Conservation (phyloP, 2,888 invertebrate genomes). For the Cacoxenus indagator region DNA sequence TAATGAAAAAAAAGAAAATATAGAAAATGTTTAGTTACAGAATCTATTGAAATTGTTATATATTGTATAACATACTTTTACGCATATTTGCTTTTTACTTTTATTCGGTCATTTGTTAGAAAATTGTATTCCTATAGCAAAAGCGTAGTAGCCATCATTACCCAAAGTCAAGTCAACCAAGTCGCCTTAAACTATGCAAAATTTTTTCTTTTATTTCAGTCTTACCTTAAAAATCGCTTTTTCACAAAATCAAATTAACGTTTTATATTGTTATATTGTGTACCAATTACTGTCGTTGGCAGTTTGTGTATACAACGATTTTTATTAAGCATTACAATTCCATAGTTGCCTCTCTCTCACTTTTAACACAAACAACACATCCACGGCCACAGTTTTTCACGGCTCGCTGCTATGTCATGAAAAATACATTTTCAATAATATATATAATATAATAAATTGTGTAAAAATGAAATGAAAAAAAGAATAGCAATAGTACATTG, state of each 20-base stretch:
- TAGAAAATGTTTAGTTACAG: too few relatives aligned
- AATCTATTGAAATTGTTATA: too few relatives aligned
- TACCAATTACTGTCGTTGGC: slow-evolving; percentile 58
- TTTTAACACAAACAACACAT: neutral
- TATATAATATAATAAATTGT: slow-evolving; percentile 60
- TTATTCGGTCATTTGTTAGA: too few relatives aligned
- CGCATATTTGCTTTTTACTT: too few relatives aligned
- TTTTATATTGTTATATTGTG: slow-evolving; percentile 61
- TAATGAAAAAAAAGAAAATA: too few relatives aligned
- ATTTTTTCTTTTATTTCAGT: neutral
- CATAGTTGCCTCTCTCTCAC: neutral
- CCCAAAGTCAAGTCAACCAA: neutral
- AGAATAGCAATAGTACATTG: neutral
- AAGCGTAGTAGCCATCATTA: too few relatives aligned
- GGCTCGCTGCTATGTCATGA: slow-evolving; percentile 51
- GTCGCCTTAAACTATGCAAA: neutral
- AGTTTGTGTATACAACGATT: slow-evolving; percentile 42
- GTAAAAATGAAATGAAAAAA: slow-evolving; percentile 7
- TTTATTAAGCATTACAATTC: slow-evolving; percentile 25
- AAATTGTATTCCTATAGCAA: too few relatives aligned
- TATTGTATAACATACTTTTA: too few relatives aligned
- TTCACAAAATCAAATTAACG: slow-evolving; percentile 54
- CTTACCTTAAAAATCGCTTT: neutral
- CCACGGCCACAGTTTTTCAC: neutral
- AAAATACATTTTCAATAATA: slow-evolving; percentile 61